Percentiles rank a stretch among this genome's conserved stretches.
phyloP scores from a whole-genome alignment of 1,140 invertebrate genomes.

The Leptopilina clavipes region DNA sequence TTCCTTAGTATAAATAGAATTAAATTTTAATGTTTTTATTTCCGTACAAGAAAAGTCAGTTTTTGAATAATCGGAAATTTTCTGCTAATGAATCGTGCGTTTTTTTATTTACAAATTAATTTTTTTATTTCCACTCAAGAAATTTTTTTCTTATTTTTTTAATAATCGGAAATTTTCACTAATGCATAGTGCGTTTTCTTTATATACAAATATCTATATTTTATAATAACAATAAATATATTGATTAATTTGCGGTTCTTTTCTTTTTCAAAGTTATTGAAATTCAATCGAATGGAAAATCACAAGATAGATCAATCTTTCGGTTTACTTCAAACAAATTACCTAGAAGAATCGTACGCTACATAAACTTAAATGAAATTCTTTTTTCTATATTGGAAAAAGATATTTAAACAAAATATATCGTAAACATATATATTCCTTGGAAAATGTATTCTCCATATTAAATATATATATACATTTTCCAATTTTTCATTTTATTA shows the following conservation, averaged over 20 bases:
- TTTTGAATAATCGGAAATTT: no score
- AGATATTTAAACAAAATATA: background rate
- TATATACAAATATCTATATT: background rate
- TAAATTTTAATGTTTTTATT: no score
- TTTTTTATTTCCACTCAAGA: no score
- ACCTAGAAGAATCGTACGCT: background rate
- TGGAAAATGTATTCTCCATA: no score
- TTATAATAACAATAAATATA: no score
- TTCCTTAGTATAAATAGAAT: background rate
- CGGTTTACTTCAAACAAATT: slow-evolving; percentile 11
- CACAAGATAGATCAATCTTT: background rate
- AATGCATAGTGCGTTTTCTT: no score
- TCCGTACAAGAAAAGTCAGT: background rate
- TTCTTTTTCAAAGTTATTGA: background rate
- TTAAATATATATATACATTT: no score
- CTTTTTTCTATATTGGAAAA: background rate
- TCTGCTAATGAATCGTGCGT: no score
- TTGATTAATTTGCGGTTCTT: background rate
- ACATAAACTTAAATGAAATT: background rate
- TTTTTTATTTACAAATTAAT: no score
- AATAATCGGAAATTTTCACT: no score
- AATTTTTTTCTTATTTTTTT: no score
- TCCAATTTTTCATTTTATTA: no score
- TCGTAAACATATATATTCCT: background rate
- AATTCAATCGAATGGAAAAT: slow-evolving; percentile 16